Percentiles rank a stretch among this genome's conserved stretches.
Conservation (phyloP, 2,797 vertebrate genomes). For the Melopsittacus undulatus region DNA sequence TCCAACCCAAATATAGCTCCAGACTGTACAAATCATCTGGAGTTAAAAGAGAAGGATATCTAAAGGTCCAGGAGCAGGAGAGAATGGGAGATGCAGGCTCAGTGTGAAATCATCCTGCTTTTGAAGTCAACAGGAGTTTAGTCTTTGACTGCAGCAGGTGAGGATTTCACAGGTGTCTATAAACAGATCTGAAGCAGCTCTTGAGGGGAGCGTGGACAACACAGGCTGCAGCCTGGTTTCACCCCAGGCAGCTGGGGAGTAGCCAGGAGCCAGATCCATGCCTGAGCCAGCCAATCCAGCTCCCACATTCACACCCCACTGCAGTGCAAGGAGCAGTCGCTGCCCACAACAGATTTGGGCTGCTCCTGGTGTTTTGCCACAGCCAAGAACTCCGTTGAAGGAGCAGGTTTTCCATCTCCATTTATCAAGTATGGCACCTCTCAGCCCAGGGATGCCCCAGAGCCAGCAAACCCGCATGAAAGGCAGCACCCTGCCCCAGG, state of each 20-base stretch:
- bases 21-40: not conserved
- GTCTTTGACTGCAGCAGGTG: slow-evolving; percentile 2
- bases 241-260: not conserved
- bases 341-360: rapidly evolving
- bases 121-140: slow-evolving; percentile 16
- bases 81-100: not conserved
- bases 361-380: not conserved
- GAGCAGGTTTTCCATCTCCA: not conserved
- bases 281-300: not conserved
- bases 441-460: not conserved
- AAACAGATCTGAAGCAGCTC: slow-evolving; percentile 17
- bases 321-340: rapidly evolving
- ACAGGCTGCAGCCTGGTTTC: not conserved
- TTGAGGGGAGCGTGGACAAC: not conserved
- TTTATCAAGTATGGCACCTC: not conserved
- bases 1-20: slow-evolving; percentile 31
- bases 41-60: slow-evolving; percentile 21
- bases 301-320: rapidly evolving
- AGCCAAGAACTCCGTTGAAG: not conserved
- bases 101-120: not conserved
- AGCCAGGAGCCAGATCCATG: not conserved
- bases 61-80: not conserved
- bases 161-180: slow-evolving; percentile 11
- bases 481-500: not conserved
- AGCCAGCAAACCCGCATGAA: rapidly evolving